Evolutionary conservation across 1,140 invertebrate species (phyloP), one percentile per base, ranked within the genome.

Genomic region (Brachionus rotundiformis): DNA sequence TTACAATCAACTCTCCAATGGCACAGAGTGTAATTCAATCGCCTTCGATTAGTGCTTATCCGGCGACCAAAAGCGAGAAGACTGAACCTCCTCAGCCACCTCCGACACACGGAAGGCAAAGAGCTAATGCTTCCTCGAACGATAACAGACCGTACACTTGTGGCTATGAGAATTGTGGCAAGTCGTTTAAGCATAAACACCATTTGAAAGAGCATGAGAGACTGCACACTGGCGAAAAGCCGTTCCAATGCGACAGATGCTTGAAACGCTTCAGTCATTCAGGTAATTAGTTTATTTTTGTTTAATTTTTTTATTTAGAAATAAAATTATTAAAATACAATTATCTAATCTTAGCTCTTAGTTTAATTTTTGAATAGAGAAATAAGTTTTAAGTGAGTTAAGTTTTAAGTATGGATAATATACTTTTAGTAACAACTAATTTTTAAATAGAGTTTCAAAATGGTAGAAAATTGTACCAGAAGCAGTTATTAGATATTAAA

Each of bases 191-290:
- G 47, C 81, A 82, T 75, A 82, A 82, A 47, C 81, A 82, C 44
- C 81, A 82, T 33, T 54, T 82, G 44, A 82, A 82, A 71, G 81
- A 82, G 23, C 81, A 82, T 49, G 65, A 73, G 23, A 29, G 81
- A 49, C 71, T 82, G 25, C 81, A 84, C 36, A 82, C 83, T 0
- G 77, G 82, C 8, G 79, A 84, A 81, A 83, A 83, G 59, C 83
- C 81, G 13, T 82, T 81, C 29, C n/a, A 19, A 8, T 84, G 83
- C 33, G 61, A 71, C 16, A 16, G 39, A 27, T 84, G 83, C 75
- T 23, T 63, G 5, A 83, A 83, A 71, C 29, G 71, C 10, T 84
- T 83, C 47, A 41, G 82, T 81, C 73, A 82, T 33, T 82, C 81
- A 23, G 81, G 63, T 68, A 68, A 29, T 10, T 5, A 33, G 19